Base-by-base conservation (phyloP, 2,888 invertebrate genomes). In the Callosobruchus maculatus region DNA sequence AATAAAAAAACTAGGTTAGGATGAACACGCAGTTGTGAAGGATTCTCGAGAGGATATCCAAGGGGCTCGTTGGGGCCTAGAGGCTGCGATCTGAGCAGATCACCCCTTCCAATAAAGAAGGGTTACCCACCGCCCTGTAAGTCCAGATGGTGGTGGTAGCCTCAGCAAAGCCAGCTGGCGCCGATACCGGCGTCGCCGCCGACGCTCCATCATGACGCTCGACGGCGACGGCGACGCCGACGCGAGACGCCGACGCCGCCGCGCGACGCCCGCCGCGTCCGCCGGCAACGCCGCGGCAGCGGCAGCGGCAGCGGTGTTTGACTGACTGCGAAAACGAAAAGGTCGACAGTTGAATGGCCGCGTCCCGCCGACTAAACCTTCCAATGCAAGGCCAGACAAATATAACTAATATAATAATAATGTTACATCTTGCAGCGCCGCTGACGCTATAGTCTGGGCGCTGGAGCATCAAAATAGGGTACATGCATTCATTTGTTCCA, bases 311-410 rank as follows among this genome's bases (percentile, higher is more conserved):
- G 49, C 49, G 49, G 7, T 49, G 49, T 49, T 80, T 78, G 80
- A 80, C 78, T 81, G 81, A 81, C 80, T 81, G 81, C 79, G 80
- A 80, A 82, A 70, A 70, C 72, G 67, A 68, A 76, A 82, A 82
- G 82, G 82, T 83, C 82, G 83, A 77, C 81, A 78, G 82, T 82
- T 83, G 80, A 81, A 82, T 79, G 82, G 79, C 82, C 82, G 81
- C 77, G 80, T 78, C 82, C 81, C 81, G 82, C 76, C 49, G 49
- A 79, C 77, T 82, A 83, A 84, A 83, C 84, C 84, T 84, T 83
- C 83, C 80, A 82, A 79, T 82, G 83, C 83, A 84, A 83, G 83
- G 84, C 82, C 84, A 84, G 82, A 83, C 82, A 81, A 83, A 83
- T 81, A 83, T 83, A 83, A 82, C 82, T 82, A 83, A 82, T 81